Evolutionary conservation across 2,113 vertebrate genomes (phyloP), one percentile per base, ranked within the genome.

Genomic region (Jacana jacana): DNA sequence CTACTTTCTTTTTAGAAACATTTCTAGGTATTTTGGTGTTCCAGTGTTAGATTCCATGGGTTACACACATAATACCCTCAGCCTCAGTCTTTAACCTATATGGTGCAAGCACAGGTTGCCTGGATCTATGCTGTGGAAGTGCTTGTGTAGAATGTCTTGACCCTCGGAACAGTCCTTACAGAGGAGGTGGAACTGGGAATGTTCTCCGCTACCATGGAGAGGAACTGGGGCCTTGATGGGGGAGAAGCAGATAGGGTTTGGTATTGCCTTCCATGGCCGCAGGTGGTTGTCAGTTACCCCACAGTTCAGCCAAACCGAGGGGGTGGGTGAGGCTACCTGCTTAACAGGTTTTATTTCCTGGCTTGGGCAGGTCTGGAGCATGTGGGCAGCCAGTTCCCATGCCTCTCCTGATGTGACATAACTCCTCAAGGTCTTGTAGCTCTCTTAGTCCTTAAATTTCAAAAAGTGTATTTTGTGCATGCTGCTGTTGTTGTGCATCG

Each of bases 231-330:
- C 40, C 27, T 49, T 71, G 52, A 8, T 20, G 16, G 17, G 9
- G 20, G 10, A 72, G 70, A 57, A 94, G 48, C 31, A 46, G 54
- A 15, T 22, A 11, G 65, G 24, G 28, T 72, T 68, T 81, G 42
- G 7, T 17, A 8, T 55, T n/a, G 15, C 33, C 6, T 54, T 9
- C 17, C 7, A 0, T 37, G 35, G 51, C 60, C 1, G 1, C 23
- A 71, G 28, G 35, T 66, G 35, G 19, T 52, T 71, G 37, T 54
- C 16, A 37, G 13, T 80, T 79, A 51, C 57, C n/a, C 24, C 23
- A 20, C 42, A 51, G 73, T 22, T 39, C 23, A 40, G 3, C 44
- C 64, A 54, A 86, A 60, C 18, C 12, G 7, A n/a, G 11, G 8
- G 14, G 11, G 5, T 60, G 25, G 40, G 22, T 51, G 13, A 48